Percentiles rank a stretch among this genome's conserved stretches.
Evolutionary conservation across 2,888 invertebrate genomes (phyloP).

Genomic region (Chymomyza procnemis): DNA sequence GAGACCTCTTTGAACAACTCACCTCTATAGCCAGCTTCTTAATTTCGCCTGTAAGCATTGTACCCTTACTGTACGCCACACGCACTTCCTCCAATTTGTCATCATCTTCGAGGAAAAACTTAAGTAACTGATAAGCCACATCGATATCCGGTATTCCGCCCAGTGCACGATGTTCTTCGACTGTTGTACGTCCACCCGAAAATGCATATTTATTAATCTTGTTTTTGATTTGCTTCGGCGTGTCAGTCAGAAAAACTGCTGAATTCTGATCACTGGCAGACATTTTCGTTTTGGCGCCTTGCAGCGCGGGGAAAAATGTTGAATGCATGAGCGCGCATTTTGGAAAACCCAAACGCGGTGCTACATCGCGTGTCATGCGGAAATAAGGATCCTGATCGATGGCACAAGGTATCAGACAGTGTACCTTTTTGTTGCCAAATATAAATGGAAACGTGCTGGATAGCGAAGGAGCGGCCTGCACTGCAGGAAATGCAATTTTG

Average conservation of each 20-base stretch:
- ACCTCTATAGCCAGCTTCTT: conserved; percentile 92
- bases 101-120: conserved; percentile 97
- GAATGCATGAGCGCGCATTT: conserved; percentile 94
- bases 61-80: conserved; percentile 81
- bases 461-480: conserved; percentile 96
- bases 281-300: conserved; percentile 99
- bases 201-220: conserved; percentile 99
- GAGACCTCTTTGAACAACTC: conserved; percentile 6
- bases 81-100: conserved; percentile 86
- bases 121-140: conserved; percentile 95
- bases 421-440: conserved; percentile 86
- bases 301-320: conserved; percentile 94
- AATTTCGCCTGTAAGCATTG: conserved; percentile 94
- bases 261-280: conserved; percentile 96
- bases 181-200: conserved; percentile 95
- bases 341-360: conserved; percentile 90
- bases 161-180: conserved; percentile 92
- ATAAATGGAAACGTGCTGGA: conserved; percentile 94
- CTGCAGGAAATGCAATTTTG: conserved; percentile 97
- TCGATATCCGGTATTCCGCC: conserved; percentile 99
- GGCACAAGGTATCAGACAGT: conserved; percentile 94
- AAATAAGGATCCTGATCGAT: conserved; percentile 99
- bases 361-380: conserved; percentile 98
- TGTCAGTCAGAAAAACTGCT: conserved; percentile 96
- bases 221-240: conserved; percentile 95